Base-by-base conservation (phyloP, 2,888 invertebrate species). In the Dastarcus helophoroides region DNA sequence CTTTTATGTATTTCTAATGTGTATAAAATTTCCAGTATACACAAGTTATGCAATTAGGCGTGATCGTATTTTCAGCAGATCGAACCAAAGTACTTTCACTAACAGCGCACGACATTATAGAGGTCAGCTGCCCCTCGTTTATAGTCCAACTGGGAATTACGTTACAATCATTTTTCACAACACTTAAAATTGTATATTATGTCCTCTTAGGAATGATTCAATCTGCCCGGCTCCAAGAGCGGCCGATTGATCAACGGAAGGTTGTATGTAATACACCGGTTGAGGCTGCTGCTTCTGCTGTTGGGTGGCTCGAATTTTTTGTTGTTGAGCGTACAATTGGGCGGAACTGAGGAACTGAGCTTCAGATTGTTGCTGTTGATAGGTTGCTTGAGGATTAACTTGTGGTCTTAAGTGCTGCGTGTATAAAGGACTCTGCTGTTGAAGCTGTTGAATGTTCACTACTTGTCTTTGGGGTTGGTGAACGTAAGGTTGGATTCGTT, bases 141-240 rank as follows among this genome's bases (percentile, higher is more conserved):
- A 11, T 26, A n/a, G 9, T 4, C 8, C 14, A 26, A 13, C 4
- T 10, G 14, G 8, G 4, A 11, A 26, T 13, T 8, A 26, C 8
- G 5, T 10, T 4, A 13, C 3, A 12, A 13, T 3, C 10, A 17
- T 25, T n/a, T 12, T 9, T 11, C 23, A 22, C 10, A 15, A 13
- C 19, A 14, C 9, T 14, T 34, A 74, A 57, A 69, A 72, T 54
- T 73, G 71, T 49, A 76, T 71, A 53, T 73, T 73, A 55, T 75
- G 75, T 33, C 79, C 79, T 58, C 82, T 69, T 38, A 85, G 69
- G 63, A 83, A 85, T 33, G 81, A 78, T 54, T 83, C 83, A 48
- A 85, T 81, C 55, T 82, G 83, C 4, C 82, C 79, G 21, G 71
- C 65, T 23, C 77, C 72, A 28, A 48, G 32, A 4, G 46, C 45